Evolutionary conservation across 1,140 invertebrate species (phyloP), one percentile per base, ranked within the genome.

Genomic region (Meteorus sp.): DNA sequence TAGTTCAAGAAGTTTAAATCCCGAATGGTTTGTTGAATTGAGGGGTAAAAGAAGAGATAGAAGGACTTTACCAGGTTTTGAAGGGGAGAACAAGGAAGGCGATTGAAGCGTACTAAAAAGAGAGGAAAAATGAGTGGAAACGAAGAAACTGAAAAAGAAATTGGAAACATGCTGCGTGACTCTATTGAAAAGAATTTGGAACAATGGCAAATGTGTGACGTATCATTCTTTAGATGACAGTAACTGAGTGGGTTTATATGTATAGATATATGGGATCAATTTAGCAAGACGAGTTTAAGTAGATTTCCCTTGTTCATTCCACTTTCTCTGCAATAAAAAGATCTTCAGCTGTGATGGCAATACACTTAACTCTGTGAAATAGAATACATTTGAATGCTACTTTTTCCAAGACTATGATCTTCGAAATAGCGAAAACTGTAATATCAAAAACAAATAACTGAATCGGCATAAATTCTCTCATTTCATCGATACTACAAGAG

Each of bases 131-230:
- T 8, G 13, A 35, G 9, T 13, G 13, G 13, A 6, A 6, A 35
- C 3, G 17, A 17, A 23, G 3, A 44, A 4, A 44, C 2, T 44
- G 15, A 20, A 19, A 3, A 44, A 44, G n/a, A n/a, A n/a, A n/a
- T n/a, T n/a, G 35, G 8, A 39, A 15, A 39, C 8, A 13, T 5
- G 35, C 8, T 15, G 8, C 27, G 27, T 29, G 27, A 9, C 27
- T 29, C 33, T 20, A 29, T 35, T 11, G 5, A 31, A 2, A 15
- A n/a, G 7, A 27, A 33, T 51, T 15, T 8, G 15, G n/a, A 53
- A 62, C 41, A 60, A 62, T 57, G 41, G 50, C 22, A 52, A 43
- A 57, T 57, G 56, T 65, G 56, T 65, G 60, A 61, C 43, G 48
- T 63, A 65, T 65, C 61, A 62, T 52, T 31, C 22, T n/a, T 20